Evolutionary conservation across 1,140 invertebrate genomes (phyloP).

Genomic region (Pseudoatta argentina): DNA sequence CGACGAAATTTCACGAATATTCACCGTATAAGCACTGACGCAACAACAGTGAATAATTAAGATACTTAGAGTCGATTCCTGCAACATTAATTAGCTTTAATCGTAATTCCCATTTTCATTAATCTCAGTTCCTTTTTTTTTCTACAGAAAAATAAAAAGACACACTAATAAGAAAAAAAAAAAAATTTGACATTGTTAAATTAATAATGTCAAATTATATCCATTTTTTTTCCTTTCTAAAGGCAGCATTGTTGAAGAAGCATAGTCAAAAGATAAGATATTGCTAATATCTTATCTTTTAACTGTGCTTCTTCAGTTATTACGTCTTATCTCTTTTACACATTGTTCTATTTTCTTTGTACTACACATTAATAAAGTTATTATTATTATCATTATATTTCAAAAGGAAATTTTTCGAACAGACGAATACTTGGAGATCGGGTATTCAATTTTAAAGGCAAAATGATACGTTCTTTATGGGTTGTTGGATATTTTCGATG

Average conservation of each 20-base stretch:
- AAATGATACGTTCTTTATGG: not conserved
- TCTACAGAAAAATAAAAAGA: not conserved
- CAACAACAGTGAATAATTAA: not conserved
- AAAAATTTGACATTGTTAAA: too few species aligned
- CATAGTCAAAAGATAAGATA: not conserved
- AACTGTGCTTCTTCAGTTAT: too few species aligned
- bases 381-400: too few species aligned
- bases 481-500: not conserved
- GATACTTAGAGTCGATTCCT: not conserved
- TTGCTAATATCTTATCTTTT: not conserved
- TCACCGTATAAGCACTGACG: not conserved
- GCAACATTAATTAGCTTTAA: conserved; percentile 9
- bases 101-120: not conserved
- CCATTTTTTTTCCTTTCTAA: not conserved
- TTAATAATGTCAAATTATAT: too few species aligned
- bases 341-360: too few species aligned
- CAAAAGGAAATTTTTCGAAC: too few species aligned
- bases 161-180: too few species aligned
- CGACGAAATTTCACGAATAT: conserved; percentile 1
- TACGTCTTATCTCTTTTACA: too few species aligned
- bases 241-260: not conserved
- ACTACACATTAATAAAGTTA: too few species aligned
- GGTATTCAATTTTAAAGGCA: not conserved
- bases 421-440: not conserved
- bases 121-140: not conserved